Percentiles rank a stretch among this genome's conserved stretches.
Conservation (phyloP, 2,888 invertebrate species). For the Dusona sp. region DNA sequence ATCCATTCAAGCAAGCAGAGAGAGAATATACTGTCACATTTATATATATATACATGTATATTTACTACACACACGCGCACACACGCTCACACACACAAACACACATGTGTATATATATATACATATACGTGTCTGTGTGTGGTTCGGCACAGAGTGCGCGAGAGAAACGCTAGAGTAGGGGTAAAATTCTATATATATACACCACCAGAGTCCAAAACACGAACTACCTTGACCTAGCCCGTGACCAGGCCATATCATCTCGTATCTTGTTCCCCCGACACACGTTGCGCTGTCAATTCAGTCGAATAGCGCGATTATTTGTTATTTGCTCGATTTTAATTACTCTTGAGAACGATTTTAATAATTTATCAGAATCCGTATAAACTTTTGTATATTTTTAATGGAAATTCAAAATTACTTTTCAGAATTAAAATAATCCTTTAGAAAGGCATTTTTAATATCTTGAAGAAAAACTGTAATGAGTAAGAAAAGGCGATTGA, state of each 20-base stretch:
- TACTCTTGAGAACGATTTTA: neutral
- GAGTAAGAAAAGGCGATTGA: slow-evolving; percentile 39
- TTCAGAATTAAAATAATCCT: neutral
- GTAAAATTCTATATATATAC: slow-evolving; percentile 49
- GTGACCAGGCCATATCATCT: slow-evolving; percentile 59
- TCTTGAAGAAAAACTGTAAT: slow-evolving; percentile 25
- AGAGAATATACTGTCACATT: slow-evolving; percentile 44
- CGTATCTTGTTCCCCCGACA: slow-evolving; percentile 48
- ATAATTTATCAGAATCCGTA: neutral
- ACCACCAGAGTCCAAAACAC: slow-evolving; percentile 43
- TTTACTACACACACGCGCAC: too few relatives aligned
- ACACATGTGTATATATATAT: slow-evolving; percentile 19
- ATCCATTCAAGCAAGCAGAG: slow-evolving; percentile 76
- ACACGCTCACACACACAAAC: too few relatives aligned
- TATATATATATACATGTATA: slow-evolving; percentile 22
- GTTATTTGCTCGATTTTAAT: neutral
- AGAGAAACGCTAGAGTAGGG: slow-evolving; percentile 60
- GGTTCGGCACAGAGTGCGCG: slow-evolving; percentile 57
- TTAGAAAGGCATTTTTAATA: neutral
- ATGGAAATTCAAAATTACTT: neutral
- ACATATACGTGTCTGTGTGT: too few relatives aligned
- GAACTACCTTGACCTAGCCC: slow-evolving; percentile 71
- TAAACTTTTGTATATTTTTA: neutral
- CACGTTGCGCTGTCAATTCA: slow-evolving; percentile 29
- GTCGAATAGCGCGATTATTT: neutral